Evolutionary conservation across 2,888 invertebrate genomes (phyloP), one percentile per base, ranked within the genome.

Genomic region (Ophion obscuratus): DNA sequence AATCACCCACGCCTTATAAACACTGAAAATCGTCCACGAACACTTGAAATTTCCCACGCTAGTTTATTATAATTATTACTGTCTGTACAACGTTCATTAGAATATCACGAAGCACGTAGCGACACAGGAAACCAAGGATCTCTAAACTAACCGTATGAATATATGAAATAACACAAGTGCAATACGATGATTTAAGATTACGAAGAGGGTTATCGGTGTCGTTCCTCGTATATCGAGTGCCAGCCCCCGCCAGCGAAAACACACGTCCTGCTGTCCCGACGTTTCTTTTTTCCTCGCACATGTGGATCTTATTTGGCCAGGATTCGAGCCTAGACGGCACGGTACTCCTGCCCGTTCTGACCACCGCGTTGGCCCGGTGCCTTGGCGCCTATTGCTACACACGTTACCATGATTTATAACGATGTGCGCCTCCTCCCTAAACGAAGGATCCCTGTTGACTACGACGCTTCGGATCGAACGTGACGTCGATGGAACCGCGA

Each of bases 301-400:
- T 89, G 90, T 93, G 93, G 88, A 90, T 91, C 93, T 92, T 92
- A 92, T 93, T 93, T 93, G 90, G 88, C 89, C 90, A 91, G 91
- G 89, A 92, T 89, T 87, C 90, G 83, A 88, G 87, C 88, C 89
- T 89, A 89, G 81, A 90, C 90, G 84, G 31, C 9, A 17, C 24
- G 68, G 17, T 47, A 53, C 31, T 44, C 75, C 70, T 67, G 59
- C 59, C 77, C 57, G 57, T 74, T 53, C 57, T 64, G 75, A 70
- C 75, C 73, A 61, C 53, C 20, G 78, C 79, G 87, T 73, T 88
- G 86, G 90, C 91, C 80, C 88, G 81, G 81, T 88, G 85, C 91
- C 91, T 91, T 92, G 92, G 93, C 92, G 92, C 91, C 92, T 90
- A 82, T 68, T 70, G 36, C 70, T 86, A 79, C 86, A 67, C 53